Percentiles rank a stretch among this genome's conserved stretches.
Evolutionary conservation across 2,888 invertebrate genomes (phyloP).

Genomic region (Phoenoteleia sp.): DNA sequence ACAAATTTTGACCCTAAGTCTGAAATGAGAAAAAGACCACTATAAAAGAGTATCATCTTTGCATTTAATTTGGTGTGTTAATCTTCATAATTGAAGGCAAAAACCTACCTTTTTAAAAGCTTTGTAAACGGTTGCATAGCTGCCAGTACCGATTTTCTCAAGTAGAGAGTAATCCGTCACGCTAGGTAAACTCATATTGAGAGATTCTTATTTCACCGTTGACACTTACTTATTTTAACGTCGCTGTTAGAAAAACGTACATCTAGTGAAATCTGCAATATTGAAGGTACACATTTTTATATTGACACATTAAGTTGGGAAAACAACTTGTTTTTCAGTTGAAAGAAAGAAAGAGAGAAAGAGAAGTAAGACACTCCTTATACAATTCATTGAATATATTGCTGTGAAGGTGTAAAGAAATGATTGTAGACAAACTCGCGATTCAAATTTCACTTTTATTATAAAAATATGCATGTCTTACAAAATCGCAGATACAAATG

Average conservation of each 20-base stretch:
- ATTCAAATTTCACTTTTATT: constrained; percentile 35
- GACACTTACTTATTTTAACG: constrained; percentile 22
- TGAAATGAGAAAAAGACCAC: no score
- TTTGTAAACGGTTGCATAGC: constrained; percentile 95
- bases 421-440: neutral
- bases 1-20: no score
- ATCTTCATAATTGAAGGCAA: neutral
- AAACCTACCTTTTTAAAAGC: constrained; percentile 90
- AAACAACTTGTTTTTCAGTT: neutral
- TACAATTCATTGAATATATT: no score
- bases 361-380: neutral
- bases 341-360: constrained; percentile 5
- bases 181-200: constrained; percentile 88
- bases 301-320: neutral
- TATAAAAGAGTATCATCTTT: no score
- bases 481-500: constrained; percentile 38
- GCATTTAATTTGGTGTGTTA: no score
- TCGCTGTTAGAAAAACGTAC: neutral
- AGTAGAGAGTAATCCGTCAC: constrained; percentile 91
- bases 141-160: constrained; percentile 93
- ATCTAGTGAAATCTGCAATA: constrained; percentile 29
- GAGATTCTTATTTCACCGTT: constrained; percentile 8
- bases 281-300: constrained; percentile 5
- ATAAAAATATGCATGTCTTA: constrained; percentile 45
- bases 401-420: no score